Percentiles rank a stretch among this genome's conserved stretches.
Evolutionary conservation across 1,140 invertebrate genomes (phyloP).

Genomic region (Sitophilus oryzae): DNA sequence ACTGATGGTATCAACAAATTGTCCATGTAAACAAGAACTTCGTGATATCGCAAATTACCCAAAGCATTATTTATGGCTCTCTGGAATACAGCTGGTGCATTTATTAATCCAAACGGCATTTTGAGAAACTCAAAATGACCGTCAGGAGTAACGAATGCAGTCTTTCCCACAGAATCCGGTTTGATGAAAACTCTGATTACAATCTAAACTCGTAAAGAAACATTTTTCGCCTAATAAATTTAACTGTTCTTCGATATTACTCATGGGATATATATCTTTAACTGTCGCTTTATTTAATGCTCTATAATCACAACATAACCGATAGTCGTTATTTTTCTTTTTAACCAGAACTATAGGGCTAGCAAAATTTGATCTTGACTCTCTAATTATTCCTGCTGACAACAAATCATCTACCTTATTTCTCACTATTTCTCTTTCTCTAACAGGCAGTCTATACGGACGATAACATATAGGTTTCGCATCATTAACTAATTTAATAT

Average conservation of each 20-base stretch:
- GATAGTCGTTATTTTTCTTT: conserved; percentile 31
- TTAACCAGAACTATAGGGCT: conserved; percentile 34
- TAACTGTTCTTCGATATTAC: conserved; percentile 36
- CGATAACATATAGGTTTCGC: background rate
- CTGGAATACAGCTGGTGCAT: conserved; percentile 34
- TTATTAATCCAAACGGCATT: conserved; percentile 45
- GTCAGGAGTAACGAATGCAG: conserved; percentile 41
- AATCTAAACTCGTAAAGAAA: conserved; percentile 32
- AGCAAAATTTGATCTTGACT: conserved; percentile 31
- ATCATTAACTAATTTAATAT: too few relatives aligned
- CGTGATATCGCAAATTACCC: background rate
- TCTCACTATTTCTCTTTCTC: background rate
- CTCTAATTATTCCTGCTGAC: conserved; percentile 21
- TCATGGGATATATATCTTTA: conserved; percentile 25
- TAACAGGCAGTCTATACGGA: background rate
- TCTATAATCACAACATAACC: conserved; percentile 33
- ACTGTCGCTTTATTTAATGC: conserved; percentile 26
- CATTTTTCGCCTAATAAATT: conserved; percentile 20
- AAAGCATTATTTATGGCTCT: conserved; percentile 9
- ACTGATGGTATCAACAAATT: conserved; percentile 8
- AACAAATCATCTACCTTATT: conserved; percentile 10
- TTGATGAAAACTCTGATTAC: conserved; percentile 26
- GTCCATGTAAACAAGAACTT: conserved; percentile 4
- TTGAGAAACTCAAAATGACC: conserved; percentile 43
- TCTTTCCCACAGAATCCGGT: conserved; percentile 38